Percentiles rank a stretch among this genome's conserved stretches.
Conservation (phyloP, 2,888 invertebrate genomes). For the Elysia crispata region DNA sequence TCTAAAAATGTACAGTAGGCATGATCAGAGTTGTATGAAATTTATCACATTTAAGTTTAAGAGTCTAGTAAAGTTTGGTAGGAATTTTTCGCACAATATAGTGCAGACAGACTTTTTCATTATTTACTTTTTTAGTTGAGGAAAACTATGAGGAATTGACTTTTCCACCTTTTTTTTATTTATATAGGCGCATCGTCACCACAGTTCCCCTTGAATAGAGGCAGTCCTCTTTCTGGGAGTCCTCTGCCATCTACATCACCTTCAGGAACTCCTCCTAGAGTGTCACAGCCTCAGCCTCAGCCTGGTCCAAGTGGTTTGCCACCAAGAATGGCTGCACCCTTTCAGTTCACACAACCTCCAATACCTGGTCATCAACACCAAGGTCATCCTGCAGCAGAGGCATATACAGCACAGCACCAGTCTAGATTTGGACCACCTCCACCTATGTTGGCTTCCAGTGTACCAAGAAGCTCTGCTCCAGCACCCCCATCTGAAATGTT, state of each 20-base stretch:
- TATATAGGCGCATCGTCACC: slow-evolving; percentile 59
- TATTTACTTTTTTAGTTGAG: too few relatives aligned
- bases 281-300: slow-evolving; percentile 55
- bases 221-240: slow-evolving; percentile 47
- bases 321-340: neutral
- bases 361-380: slow-evolving; percentile 11
- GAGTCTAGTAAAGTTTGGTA: too few relatives aligned
- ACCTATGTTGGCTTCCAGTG: slow-evolving; percentile 35
- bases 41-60: too few relatives aligned
- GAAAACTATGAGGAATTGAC: neutral
- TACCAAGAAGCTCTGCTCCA: slow-evolving; percentile 56
- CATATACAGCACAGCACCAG: neutral
- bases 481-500: slow-evolving; percentile 32
- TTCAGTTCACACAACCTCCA: too few relatives aligned
- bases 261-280: slow-evolving; percentile 44
- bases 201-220: slow-evolving; percentile 56
- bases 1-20: too few relatives aligned
- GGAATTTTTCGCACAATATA: too few relatives aligned
- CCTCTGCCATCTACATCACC: neutral
- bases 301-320: neutral
- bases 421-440: slow-evolving; percentile 34
- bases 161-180: neutral
- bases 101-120: too few relatives aligned
- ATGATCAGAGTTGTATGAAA: too few relatives aligned
- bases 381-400: neutral